phyloP scores from a whole-genome alignment of 2,797 vertebrate species.

The Microctenopoma stevenorrisi region DNA sequence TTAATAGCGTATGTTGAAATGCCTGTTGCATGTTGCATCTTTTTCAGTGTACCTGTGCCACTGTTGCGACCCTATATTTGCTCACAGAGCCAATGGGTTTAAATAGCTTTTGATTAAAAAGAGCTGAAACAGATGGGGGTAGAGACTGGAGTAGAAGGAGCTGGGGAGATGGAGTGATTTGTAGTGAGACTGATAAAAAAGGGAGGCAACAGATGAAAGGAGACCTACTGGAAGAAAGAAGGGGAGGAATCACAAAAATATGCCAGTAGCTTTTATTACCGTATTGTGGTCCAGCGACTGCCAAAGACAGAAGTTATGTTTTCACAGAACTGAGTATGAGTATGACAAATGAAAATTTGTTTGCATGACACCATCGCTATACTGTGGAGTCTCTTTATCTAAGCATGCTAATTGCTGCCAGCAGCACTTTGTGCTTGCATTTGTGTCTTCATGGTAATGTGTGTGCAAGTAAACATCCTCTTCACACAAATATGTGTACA shows the following conservation, averaged over 20 bases:
- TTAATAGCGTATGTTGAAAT: neutral
- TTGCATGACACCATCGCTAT: neutral
- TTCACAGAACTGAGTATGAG: constrained; percentile 6
- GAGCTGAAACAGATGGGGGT: constrained; percentile 53
- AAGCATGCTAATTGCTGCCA: neutral
- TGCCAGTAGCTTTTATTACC: constrained; percentile 39
- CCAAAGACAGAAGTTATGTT: constrained; percentile 21
- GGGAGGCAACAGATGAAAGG: constrained; percentile 59
- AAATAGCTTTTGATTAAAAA: constrained; percentile 73
- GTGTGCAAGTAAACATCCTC: neutral
- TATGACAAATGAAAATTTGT: neutral
- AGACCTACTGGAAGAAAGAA: constrained; percentile 45
- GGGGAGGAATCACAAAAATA: constrained; percentile 35
- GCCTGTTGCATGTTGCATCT: constrained; percentile 8
- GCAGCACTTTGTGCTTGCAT: neutral
- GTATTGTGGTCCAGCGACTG: constrained; percentile 4
- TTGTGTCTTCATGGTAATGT: neutral
- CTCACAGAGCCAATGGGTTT: constrained; percentile 47
- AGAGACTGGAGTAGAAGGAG: constrained; percentile 64
- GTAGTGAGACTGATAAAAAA: constrained; percentile 60
- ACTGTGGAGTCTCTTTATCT: neutral
- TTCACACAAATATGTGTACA: neutral
- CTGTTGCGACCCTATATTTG: constrained; percentile 56
- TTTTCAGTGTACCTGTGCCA: constrained; percentile 33
- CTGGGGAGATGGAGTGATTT: constrained; percentile 71